Evolutionary conservation across 2,113 vertebrate species (phyloP), one percentile per base, ranked within the genome.

Genomic region (Indri indri): DNA sequence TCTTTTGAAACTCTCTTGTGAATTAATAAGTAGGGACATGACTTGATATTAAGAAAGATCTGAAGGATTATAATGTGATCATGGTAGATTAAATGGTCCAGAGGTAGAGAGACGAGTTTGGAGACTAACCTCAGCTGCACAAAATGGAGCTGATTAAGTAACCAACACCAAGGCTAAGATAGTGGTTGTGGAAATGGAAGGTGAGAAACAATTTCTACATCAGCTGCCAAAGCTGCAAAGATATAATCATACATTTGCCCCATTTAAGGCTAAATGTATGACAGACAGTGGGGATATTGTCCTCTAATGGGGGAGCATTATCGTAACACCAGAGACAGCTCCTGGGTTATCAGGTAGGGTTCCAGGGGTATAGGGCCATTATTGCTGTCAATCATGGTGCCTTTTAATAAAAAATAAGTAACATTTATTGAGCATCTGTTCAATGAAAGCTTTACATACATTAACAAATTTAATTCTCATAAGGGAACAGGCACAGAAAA

Each of bases 261-360:
- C 4, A 1, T 11, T 32, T 22, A 42, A 16, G 25, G 13, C 25
- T 91, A 84, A 57, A 74, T 25, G 32, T 20, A 17, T 45, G n/a
- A 68, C 66, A n/a, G n/a, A n/a, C n/a, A 22, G 42, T 47, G 10
- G 76, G 9, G 16, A 40, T 11, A 16, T 6, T n/a, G 30, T 90
- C 65, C 70, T 66, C 22, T 79, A 57, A 42, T 13, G 20, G 65
- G 70, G 54, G 34, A 92, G 3, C 34, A 68, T 42, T 73, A 17
- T 92, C 42, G 94, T 93, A 93, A 95, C 68, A 97, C 95, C 93
- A 89, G 0, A 66, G 97, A 97, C 82, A 97, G 96, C 66, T 89
- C 91, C 90, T 63, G 25, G 9, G 10, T 47, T 45, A 27, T 32
- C 52, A 13, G 18, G 59, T 40, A 42, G 8, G 22, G 1, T 16